phyloP scores from a whole-genome alignment of 2,113 vertebrate genomes.

The Ovis aries region ARS-UI_Ramb_v3.0 NC_056067.1:5463001-5463500 shows the following conservation, averaged over 20 bases:
- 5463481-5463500: background rate
- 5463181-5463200: constrained; percentile 41
- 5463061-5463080: constrained; percentile 69
- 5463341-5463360: background rate
- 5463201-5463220: background rate
- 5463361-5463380: background rate
- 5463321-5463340: constrained; percentile 25
- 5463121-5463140: constrained; percentile 64
- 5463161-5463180: constrained; percentile 50
- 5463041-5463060: constrained; percentile 70
- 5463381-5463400: background rate
- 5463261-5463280: background rate
- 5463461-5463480: background rate
- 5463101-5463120: constrained; percentile 57
- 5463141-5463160: constrained; percentile 10
- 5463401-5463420: too few species aligned
- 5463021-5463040: constrained; percentile 77
- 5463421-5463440: background rate
- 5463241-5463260: background rate
- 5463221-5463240: background rate
- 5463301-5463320: background rate
- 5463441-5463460: background rate
- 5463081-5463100: constrained; percentile 26
- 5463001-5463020: constrained; percentile 77
- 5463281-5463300: background rate